Conservation (phyloP, 1,140 invertebrate species). For the Tigriopus japonicus region DNA sequence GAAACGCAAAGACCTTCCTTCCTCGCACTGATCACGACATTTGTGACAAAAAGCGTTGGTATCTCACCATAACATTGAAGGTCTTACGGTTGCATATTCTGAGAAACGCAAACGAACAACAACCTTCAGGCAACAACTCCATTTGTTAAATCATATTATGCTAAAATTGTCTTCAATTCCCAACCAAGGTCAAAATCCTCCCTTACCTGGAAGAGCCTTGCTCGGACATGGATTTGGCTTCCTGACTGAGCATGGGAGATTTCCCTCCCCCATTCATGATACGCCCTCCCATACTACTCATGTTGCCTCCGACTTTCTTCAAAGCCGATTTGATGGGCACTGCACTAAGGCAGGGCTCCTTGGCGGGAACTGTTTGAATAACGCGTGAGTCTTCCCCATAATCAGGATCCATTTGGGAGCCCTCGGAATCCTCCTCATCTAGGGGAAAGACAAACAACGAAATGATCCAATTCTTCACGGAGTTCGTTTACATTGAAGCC, state of each 20-base stretch:
- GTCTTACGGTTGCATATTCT: too few relatives aligned
- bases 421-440: constrained; percentile 15
- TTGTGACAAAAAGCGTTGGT: too few relatives aligned
- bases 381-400: constrained; percentile 14
- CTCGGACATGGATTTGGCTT: too few relatives aligned
- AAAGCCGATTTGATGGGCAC: constrained; percentile 76
- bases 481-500: too few relatives aligned
- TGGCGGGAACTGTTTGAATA: constrained; percentile 33
- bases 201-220: background rate
- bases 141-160: too few relatives aligned
- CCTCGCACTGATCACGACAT: too few relatives aligned
- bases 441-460: background rate
- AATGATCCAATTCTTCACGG: too few relatives aligned
- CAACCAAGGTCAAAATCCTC: background rate
- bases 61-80: too few relatives aligned
- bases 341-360: constrained; percentile 44
- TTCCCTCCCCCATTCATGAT: background rate
- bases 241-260: background rate
- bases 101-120: too few relatives aligned
- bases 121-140: too few relatives aligned
- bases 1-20: too few relatives aligned
- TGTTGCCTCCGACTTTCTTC: constrained; percentile 40
- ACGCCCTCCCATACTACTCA: background rate
- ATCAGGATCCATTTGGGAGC: constrained; percentile 1
- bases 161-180: too few relatives aligned